phyloP scores from a whole-genome alignment of 2,113 vertebrate genomes.

The Psittacula cyanocephala region DNA sequence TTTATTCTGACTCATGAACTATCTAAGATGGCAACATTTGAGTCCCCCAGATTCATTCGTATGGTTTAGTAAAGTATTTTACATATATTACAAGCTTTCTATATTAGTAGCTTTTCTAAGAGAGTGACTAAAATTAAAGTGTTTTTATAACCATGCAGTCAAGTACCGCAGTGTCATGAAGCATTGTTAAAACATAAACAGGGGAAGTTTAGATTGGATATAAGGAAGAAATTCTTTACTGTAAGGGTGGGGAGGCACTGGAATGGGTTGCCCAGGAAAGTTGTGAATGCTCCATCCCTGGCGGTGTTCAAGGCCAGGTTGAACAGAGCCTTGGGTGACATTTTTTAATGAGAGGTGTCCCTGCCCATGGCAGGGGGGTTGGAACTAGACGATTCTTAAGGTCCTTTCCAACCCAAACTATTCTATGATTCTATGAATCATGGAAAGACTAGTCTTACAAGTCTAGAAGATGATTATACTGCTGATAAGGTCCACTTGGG shows the following conservation, averaged over 20 bases:
- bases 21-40: conserved; percentile 29
- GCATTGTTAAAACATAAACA: background rate
- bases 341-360: no score
- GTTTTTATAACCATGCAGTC: background rate
- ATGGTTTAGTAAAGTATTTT: conserved; percentile 25
- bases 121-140: conserved; percentile 19
- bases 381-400: no score
- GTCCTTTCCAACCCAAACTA: no score
- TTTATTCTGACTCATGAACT: conserved; percentile 51
- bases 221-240: no score
- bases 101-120: background rate
- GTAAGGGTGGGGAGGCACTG: no score
- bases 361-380: no score
- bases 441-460: conserved; percentile 1
- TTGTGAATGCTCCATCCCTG: no score
- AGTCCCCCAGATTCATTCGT: conserved; percentile 58
- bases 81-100: conserved; percentile 9
- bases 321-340: no score
- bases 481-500: background rate
- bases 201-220: no score
- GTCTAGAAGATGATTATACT: background rate
- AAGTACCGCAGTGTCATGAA: background rate
- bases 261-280: no score
- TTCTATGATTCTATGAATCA: background rate
- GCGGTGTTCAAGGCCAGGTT: no score